Conservation (phyloP, 1,140 invertebrate species). For the Paralvinella palmiformis region DNA sequence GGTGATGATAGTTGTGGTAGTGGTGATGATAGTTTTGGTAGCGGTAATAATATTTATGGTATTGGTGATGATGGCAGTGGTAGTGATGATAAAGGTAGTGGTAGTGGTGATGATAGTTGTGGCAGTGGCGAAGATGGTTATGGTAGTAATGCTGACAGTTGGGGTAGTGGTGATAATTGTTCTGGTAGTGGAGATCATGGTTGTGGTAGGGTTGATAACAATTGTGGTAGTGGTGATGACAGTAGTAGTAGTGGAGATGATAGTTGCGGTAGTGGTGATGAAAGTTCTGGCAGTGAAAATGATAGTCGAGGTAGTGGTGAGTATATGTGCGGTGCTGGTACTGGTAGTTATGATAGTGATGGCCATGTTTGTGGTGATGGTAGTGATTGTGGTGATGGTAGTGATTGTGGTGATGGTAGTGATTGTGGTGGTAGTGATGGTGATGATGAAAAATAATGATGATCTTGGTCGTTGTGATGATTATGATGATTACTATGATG, state of each 20-base stretch:
- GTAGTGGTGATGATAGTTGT: conserved; percentile 3
- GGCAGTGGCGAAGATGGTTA: neutral
- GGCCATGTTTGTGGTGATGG: neutral
- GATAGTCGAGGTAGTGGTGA: neutral
- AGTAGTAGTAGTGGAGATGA: neutral
- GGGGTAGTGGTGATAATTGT: neutral
- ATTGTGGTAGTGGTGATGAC: neutral
- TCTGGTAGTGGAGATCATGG: neutral
- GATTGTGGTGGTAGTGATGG: neutral
- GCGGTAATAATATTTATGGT: neutral
- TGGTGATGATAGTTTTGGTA: neutral
- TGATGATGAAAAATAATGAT: neutral
- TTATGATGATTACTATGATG: neutral
- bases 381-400: neutral
- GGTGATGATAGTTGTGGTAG: neutral
- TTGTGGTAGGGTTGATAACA: neutral
- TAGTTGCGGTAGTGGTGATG: neutral
- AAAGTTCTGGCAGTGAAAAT: neutral
- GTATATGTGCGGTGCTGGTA: neutral
- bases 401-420: neutral
- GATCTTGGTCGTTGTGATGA: neutral
- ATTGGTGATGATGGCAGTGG: neutral
- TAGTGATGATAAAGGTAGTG: neutral
- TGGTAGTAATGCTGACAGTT: neutral
- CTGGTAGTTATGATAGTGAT: neutral